Evolutionary conservation across 2,113 vertebrate genomes (phyloP).

Genomic region (Malurus melanocephalus): DNA sequence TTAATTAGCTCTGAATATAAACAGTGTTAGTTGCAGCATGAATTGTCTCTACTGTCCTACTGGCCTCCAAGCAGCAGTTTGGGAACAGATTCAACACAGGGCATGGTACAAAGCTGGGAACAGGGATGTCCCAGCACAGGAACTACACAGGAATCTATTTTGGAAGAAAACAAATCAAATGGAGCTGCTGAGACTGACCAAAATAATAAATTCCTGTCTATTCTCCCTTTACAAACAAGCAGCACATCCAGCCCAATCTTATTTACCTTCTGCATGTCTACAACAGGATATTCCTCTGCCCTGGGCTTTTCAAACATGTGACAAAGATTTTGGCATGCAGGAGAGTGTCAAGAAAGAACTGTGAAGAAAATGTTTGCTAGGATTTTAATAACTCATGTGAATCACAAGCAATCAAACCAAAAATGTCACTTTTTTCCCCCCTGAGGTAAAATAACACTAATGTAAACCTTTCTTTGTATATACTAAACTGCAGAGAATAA

Average conservation of each 20-base stretch:
- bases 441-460: background rate
- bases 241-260: background rate
- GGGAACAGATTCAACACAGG: background rate
- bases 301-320: background rate
- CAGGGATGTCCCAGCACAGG: background rate
- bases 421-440: fast-evolving
- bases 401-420: background rate
- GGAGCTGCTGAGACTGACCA: background rate
- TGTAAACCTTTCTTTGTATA: background rate
- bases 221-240: background rate
- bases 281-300: background rate
- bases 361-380: background rate
- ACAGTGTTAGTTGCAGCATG: background rate
- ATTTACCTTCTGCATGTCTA: background rate
- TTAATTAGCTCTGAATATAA: background rate
- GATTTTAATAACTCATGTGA: background rate
- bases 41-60: background rate
- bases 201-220: background rate
- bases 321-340: background rate
- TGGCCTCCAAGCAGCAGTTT: background rate
- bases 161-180: background rate
- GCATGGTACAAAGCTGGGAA: background rate
- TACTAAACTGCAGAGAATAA: background rate
- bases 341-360: background rate
- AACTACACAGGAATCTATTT: background rate